Conservation (phyloP, 2,797 vertebrate species). For the Antennarius maculatus region DNA sequence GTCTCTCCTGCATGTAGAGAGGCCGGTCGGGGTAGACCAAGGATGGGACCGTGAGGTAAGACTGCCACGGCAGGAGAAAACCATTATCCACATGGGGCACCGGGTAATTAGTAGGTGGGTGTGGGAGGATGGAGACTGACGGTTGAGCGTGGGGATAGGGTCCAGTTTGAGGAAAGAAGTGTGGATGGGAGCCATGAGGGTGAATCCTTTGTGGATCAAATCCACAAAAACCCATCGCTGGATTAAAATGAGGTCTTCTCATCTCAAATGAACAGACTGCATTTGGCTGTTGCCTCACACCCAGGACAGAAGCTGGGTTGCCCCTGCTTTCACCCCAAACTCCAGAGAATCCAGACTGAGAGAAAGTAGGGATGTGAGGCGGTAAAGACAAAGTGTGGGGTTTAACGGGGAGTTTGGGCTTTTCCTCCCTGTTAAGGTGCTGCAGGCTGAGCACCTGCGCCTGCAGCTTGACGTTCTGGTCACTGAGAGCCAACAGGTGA, state of each 20-base stretch:
- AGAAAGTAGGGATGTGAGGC: constrained; percentile 22
- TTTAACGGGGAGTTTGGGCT: constrained; percentile 1
- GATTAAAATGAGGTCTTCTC: constrained; percentile 7
- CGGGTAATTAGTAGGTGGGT: constrained; percentile 49
- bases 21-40: constrained; percentile 57
- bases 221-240: background rate
- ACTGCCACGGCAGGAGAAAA: constrained; percentile 62
- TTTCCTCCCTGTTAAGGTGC: constrained; percentile 42
- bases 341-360: constrained; percentile 35
- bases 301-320: constrained; percentile 6
- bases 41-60: constrained; percentile 40
- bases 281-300: constrained; percentile 19
- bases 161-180: constrained; percentile 9
- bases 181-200: constrained; percentile 2
- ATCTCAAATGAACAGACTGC: background rate
- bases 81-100: constrained; percentile 49
- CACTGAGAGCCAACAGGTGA: constrained; percentile 73
- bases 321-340: constrained; percentile 30
- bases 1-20: constrained; percentile 47
- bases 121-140: constrained; percentile 16
- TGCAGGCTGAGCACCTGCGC: constrained; percentile 69
- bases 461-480: constrained; percentile 76
- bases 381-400: constrained; percentile 5
- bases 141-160: background rate
- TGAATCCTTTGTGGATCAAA: constrained; percentile 10